These are phyloP conservation scores for Charaxes varanes DNA, from an alignment of 1,140 invertebrate genomes.

Conservation along the genomic window DNA sequence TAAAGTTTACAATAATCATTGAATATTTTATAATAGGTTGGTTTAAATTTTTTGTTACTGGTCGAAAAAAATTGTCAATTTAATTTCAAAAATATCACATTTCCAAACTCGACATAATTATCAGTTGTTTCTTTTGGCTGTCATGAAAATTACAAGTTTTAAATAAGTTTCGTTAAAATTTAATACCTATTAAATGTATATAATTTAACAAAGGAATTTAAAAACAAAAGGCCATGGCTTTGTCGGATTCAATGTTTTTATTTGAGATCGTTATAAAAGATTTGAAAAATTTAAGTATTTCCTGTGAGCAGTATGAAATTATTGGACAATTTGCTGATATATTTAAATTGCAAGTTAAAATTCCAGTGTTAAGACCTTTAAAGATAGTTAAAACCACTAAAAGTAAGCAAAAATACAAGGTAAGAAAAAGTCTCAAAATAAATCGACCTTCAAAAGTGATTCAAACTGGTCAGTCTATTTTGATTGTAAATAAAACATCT, in stretches of 20 bases:
- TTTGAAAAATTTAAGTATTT: constrained; percentile 28
- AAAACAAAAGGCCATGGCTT: constrained; percentile 34
- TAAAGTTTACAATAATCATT: too few species aligned
- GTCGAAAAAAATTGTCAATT: too few species aligned
- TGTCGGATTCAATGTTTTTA: constrained; percentile 58
- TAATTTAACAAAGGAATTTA: constrained; percentile 11
- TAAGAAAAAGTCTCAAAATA: constrained; percentile 14
- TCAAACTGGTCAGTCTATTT: constrained; percentile 29
- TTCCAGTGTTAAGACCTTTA: constrained; percentile 20
- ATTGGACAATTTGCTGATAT: constrained; percentile 42
- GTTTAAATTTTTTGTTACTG: too few species aligned
- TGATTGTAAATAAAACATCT: constrained; percentile 29
- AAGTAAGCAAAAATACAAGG: constrained; percentile 25
- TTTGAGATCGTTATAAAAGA: constrained; percentile 49
- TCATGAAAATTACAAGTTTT: constrained; percentile 44
- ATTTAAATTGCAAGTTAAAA: constrained; percentile 39
- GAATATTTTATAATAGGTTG: too few species aligned
- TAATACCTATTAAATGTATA: constrained; percentile 14
- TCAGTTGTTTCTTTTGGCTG: constrained; percentile 31
- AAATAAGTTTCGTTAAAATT: constrained; percentile 16
- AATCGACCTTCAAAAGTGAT: constrained; percentile 4
- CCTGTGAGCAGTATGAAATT: constrained; percentile 33
- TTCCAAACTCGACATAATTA: background rate
- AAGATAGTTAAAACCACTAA: constrained; percentile 17
- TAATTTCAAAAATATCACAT: too few species aligned